Evolutionary conservation across 1,140 invertebrate species (phyloP).

Genomic region (Tenebrio molitor): DNA sequence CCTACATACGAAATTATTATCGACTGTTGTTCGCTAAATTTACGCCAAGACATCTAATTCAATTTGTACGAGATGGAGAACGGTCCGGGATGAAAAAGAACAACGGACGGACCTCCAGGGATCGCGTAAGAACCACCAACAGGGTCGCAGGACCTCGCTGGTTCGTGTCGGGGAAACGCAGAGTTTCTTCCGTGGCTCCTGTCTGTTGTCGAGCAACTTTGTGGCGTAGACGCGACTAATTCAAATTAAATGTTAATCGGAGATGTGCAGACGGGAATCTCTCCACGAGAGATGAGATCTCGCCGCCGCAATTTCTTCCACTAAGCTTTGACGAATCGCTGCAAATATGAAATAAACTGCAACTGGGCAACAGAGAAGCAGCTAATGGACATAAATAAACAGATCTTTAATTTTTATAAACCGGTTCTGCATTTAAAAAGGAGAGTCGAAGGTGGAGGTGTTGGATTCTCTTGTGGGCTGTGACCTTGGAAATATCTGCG

Average conservation of each 20-base stretch:
- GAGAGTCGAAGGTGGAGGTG: no score
- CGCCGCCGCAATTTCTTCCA: no score
- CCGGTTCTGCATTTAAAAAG: no score
- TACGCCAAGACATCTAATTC: slow-evolving; percentile 20
- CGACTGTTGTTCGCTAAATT: slow-evolving; percentile 34
- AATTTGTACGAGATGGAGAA: slow-evolving; percentile 19
- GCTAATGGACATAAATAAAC: no score
- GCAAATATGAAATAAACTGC: slow-evolving; percentile 15
- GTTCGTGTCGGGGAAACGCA: no score
- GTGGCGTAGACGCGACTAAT: slow-evolving; percentile 17
- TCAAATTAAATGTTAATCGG: slow-evolving; percentile 37
- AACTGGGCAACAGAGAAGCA: not conserved
- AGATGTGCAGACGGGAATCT: slow-evolving; percentile 17
- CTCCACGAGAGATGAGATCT: slow-evolving; percentile 9
- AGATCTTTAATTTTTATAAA: no score
- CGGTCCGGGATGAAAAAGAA: slow-evolving; percentile 29
- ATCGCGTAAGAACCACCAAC: slow-evolving; percentile 18
- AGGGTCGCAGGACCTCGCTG: not conserved
- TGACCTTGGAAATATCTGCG: no score
- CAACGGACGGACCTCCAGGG: slow-evolving; percentile 14
- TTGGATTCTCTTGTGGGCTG: no score
- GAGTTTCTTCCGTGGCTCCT: slow-evolving; percentile 5
- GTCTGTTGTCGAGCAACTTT: slow-evolving; percentile 9
- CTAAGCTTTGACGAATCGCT: slow-evolving; percentile 2
- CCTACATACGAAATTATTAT: slow-evolving; percentile 31